Base-by-base conservation (phyloP, 2,113 vertebrate species). In the Hippolais icterina region DNA sequence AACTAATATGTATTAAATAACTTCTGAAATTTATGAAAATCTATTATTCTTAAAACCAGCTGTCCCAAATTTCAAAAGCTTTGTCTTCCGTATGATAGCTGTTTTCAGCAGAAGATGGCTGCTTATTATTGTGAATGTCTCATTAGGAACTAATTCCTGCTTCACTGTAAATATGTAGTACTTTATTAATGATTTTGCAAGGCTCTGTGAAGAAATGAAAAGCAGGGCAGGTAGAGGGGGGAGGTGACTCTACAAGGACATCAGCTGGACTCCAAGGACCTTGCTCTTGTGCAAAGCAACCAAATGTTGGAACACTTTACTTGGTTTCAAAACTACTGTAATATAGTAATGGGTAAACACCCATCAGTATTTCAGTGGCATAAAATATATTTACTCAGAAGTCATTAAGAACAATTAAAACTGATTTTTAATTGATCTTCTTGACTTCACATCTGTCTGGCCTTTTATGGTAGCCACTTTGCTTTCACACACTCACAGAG, bases 101-200 rank as follows among this genome's bases (percentile, higher is more conserved):
- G 16, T 81, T 50, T 63, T 71, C 56, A 71, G 33, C 44, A 90
- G 81, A 79, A 89, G 44, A 21, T 47, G 41, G 14, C n/a, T 83
- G 44, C 25, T 15, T 35, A 71, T 56, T 79, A 6, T 49, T 53
- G 29, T 52, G 59, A 83, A 57, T 42, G 12, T 85, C 65, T 91
- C 49, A 44, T 64, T 60, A 77, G 46, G 33, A 93, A 37, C 14
- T 71, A n/a, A 76, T 69, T 92, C 53, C 60, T 75, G 19, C 41
- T 79, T 87, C 81, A 39, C 14, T 41, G 77, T 82, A 72, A 90
- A 33, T 69, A 72, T 63, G 15, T 23, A 72, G 19, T 31, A 56
- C 35, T 81, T 81, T 83, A 86, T 28, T 91, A 56, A 63, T 17
- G 52, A 85, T 93, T 89, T 90, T 76, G 57, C 72, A 89, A 96